Evolutionary conservation across 2,797 vertebrate genomes (phyloP).

Genomic region (Lemur catta): DNA sequence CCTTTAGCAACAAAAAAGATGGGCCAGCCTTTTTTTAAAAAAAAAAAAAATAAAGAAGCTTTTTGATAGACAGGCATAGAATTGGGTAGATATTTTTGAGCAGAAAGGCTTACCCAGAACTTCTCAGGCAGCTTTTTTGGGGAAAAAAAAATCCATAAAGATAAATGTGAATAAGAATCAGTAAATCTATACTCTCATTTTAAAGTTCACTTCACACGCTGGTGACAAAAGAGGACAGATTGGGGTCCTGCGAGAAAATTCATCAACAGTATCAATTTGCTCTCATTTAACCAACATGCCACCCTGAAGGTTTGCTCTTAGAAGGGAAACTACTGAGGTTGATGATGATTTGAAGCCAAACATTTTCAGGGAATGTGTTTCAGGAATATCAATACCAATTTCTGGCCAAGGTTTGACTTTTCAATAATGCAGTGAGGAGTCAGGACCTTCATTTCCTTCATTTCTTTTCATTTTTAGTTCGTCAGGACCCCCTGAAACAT

Average conservation of each 20-base stretch:
- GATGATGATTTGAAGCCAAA: neutral
- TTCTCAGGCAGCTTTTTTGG: neutral
- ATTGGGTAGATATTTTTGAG: neutral
- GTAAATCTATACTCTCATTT: constrained; percentile 55
- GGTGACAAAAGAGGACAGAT: constrained; percentile 55
- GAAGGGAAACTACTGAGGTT: neutral
- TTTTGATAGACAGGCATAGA: neutral
- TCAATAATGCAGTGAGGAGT: neutral
- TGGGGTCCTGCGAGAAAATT: neutral
- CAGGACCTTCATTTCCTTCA: neutral
- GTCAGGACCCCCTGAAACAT: neutral
- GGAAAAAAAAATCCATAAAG: constrained; percentile 41
- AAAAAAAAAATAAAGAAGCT: neutral
- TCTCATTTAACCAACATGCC: neutral
- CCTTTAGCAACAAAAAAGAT: neutral
- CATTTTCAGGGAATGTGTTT: neutral
- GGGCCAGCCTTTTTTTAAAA: neutral
- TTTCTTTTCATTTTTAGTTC: neutral
- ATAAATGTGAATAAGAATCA: constrained; percentile 26
- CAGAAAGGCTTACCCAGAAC: neutral
- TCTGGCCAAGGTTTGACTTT: neutral
- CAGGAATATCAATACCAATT: neutral
- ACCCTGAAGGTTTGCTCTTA: neutral
- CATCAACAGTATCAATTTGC: neutral
- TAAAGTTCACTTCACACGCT: constrained; percentile 30